Conservation (phyloP, 2,797 vertebrate genomes). For the Megaceryle alcyon region DNA sequence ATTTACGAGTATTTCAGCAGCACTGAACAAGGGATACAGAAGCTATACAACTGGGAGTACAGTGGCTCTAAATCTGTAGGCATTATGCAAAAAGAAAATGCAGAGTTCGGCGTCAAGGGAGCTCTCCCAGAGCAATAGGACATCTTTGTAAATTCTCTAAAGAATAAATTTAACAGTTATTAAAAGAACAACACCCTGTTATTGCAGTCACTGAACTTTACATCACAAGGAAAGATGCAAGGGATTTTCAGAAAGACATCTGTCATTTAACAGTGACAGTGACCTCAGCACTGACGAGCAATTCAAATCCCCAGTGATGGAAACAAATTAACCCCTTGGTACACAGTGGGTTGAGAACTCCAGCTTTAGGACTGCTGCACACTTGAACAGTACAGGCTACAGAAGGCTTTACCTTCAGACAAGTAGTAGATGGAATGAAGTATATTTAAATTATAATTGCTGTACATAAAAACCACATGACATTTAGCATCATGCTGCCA, state of each 20-base stretch:
- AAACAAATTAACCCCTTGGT: slow-evolving; percentile 75
- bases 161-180: slow-evolving; percentile 94
- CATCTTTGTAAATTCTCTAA: slow-evolving; percentile 81
- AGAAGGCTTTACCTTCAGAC: not conserved
- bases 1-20: slow-evolving; percentile 90
- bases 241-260: slow-evolving; percentile 93
- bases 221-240: slow-evolving; percentile 83
- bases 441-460: not conserved
- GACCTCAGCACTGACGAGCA: slow-evolving; percentile 89
- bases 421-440: not conserved
- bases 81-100: slow-evolving; percentile 83
- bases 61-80: slow-evolving; percentile 81
- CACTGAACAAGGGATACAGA: slow-evolving; percentile 84
- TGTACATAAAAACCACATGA: not conserved
- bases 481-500: not conserved
- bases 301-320: slow-evolving; percentile 81
- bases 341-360: not conserved
- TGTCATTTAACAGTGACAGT: slow-evolving; percentile 92
- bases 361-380: not conserved
- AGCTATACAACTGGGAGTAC: slow-evolving; percentile 83
- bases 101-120: slow-evolving; percentile 75
- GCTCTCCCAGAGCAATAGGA: slow-evolving; percentile 79
- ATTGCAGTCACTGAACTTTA: slow-evolving; percentile 84
- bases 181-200: slow-evolving; percentile 87
- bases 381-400: not conserved